Conservation (phyloP, 2,888 invertebrate genomes). For the Pseudococcus jackbeardsleyi region DNA sequence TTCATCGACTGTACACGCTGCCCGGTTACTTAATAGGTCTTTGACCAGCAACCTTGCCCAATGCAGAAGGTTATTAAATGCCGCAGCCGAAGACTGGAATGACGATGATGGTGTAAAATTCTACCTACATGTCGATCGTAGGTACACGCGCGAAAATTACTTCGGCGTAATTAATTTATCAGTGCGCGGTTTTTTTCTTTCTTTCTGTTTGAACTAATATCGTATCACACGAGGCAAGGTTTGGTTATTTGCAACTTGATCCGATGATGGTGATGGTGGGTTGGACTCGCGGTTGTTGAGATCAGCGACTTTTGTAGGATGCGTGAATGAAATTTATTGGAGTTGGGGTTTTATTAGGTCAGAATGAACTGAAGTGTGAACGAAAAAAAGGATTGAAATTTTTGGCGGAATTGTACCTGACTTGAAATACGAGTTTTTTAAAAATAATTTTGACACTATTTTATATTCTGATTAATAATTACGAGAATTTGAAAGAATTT, state of each 20-base stretch:
- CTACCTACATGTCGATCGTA: background rate
- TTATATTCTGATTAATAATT: no score
- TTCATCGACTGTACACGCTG: background rate
- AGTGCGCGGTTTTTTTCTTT: background rate
- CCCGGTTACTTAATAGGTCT: slow-evolving; percentile 35
- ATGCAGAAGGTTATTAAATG: slow-evolving; percentile 29
- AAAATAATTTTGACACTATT: no score
- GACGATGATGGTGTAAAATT: background rate
- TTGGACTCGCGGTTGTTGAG: background rate
- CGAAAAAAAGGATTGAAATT: background rate
- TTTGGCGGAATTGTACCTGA: background rate
- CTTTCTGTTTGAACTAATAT: background rate
- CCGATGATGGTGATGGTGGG: background rate
- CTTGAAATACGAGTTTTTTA: background rate
- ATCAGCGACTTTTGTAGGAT: slow-evolving; percentile 22
- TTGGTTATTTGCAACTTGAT: slow-evolving; percentile 12
- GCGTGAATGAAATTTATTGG: background rate
- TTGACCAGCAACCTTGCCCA: slow-evolving; percentile 37
- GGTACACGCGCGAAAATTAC: slow-evolving; percentile 19
- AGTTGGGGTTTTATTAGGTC: background rate
- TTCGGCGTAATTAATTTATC: slow-evolving; percentile 28
- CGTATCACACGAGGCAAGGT: slow-evolving; percentile 5
- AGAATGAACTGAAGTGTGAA: background rate
- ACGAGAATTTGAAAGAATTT: no score
- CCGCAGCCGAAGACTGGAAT: background rate